Percentiles rank a stretch among this genome's conserved stretches.
Evolutionary conservation across 2,888 invertebrate species (phyloP).

Genomic region (Frankliniella fusca): DNA sequence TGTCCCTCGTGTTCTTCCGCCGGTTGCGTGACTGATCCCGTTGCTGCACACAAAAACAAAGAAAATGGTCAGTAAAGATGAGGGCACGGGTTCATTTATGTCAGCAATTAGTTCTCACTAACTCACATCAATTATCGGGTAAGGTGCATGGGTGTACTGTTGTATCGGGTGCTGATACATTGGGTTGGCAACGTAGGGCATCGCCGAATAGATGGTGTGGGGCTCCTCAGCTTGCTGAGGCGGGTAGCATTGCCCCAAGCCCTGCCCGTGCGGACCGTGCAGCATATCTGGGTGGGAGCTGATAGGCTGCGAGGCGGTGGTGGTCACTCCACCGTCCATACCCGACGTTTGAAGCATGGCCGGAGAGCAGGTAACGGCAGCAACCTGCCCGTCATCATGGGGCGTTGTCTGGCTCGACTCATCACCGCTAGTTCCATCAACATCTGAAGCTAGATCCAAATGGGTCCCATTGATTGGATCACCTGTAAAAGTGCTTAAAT

Average conservation of each 20-base stretch:
- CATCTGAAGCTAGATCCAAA: background rate
- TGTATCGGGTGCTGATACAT: background rate
- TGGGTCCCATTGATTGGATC: background rate
- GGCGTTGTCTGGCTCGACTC: background rate
- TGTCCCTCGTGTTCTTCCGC: background rate
- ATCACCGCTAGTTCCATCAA: background rate
- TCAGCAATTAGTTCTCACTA: no score
- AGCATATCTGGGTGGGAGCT: background rate
- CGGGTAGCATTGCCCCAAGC: background rate
- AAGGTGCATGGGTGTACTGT: background rate
- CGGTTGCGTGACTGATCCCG: background rate
- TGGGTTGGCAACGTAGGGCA: background rate
- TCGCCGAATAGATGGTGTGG: background rate
- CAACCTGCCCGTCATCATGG: background rate
- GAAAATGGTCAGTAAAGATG: background rate
- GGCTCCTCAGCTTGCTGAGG: background rate
- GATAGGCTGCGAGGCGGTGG: background rate
- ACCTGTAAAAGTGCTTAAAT: background rate
- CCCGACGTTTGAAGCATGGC: background rate
- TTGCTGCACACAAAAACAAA: background rate
- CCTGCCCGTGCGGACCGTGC: background rate
- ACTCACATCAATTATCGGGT: background rate
- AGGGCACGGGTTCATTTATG: no score
- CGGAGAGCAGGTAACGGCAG: background rate
- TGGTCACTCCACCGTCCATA: background rate